A percentile compares a stretch with the other conserved stretches of the same genome.
Evolutionary conservation across 1,140 invertebrate genomes (phyloP).

Genomic region (Nasonia longicornis): DNA sequence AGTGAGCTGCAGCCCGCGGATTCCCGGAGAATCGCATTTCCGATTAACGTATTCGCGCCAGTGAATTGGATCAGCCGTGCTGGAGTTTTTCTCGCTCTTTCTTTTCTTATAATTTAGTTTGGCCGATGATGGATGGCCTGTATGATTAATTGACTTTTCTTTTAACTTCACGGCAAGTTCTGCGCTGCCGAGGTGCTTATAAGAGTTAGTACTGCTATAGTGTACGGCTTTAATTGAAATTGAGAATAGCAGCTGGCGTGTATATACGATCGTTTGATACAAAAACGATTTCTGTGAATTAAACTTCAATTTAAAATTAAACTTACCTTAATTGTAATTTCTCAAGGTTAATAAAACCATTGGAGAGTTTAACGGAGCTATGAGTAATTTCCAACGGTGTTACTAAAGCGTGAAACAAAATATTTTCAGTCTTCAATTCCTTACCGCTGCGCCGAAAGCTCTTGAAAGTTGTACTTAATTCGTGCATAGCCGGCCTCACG

Average conservation of each 20-base stretch:
- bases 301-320: not conserved
- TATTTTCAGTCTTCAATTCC: not conserved
- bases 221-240: not conserved
- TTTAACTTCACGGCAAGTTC: not conserved
- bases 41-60: not conserved
- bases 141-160: constrained; percentile 6
- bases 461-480: constrained; percentile 40
- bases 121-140: not conserved
- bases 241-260: not conserved
- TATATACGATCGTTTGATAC: not conserved
- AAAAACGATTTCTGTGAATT: not conserved
- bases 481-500: not conserved
- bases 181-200: not conserved
- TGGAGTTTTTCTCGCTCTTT: not conserved
- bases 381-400: not conserved
- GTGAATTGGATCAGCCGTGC: constrained; percentile 1
- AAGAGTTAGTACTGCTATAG: not conserved
- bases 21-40: not conserved
- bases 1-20: not conserved
- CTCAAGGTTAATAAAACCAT: not conserved
- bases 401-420: not conserved
- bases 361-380: not conserved
- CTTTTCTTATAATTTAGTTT: not conserved
- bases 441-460: not conserved
- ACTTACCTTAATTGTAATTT: not conserved